phyloP scores from a whole-genome alignment of 2,113 vertebrate genomes.

The Crotalus helleri region DNA sequence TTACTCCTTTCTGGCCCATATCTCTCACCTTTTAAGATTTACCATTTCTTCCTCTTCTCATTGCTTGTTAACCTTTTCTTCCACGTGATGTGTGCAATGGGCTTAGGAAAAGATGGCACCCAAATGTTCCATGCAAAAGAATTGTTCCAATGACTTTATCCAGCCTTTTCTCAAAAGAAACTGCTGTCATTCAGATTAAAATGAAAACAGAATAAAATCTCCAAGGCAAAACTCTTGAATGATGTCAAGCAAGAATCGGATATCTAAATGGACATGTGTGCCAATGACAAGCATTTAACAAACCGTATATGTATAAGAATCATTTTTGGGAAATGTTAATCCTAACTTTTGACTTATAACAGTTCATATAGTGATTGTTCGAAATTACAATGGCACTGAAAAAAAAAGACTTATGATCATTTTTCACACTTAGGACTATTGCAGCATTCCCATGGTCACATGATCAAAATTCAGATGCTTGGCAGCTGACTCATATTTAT shows the following conservation, averaged over 20 bases:
- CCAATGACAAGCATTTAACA: background rate
- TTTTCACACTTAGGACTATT: background rate
- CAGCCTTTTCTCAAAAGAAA: background rate
- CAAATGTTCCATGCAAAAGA: background rate
- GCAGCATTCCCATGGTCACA: background rate
- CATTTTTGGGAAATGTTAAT: background rate
- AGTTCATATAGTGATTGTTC: background rate
- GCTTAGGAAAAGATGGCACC: background rate
- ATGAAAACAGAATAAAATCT: background rate
- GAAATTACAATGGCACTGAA: background rate
- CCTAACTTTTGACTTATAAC: background rate
- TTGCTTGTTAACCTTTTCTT: background rate
- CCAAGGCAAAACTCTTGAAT: background rate
- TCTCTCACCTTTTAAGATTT: background rate
- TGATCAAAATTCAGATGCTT: background rate
- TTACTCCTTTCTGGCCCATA: background rate
- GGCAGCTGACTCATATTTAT: background rate
- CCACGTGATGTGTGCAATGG: background rate
- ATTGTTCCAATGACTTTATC: background rate
- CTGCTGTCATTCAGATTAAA: background rate
- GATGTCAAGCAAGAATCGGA: background rate
- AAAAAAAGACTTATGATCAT: background rate
- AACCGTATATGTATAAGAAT: background rate
- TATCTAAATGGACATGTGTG: background rate
- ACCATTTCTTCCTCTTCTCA: background rate